Evolutionary conservation across 2,113 vertebrate genomes (phyloP), one percentile per base, ranked within the genome.

Genomic region (Solea solea): DNA sequence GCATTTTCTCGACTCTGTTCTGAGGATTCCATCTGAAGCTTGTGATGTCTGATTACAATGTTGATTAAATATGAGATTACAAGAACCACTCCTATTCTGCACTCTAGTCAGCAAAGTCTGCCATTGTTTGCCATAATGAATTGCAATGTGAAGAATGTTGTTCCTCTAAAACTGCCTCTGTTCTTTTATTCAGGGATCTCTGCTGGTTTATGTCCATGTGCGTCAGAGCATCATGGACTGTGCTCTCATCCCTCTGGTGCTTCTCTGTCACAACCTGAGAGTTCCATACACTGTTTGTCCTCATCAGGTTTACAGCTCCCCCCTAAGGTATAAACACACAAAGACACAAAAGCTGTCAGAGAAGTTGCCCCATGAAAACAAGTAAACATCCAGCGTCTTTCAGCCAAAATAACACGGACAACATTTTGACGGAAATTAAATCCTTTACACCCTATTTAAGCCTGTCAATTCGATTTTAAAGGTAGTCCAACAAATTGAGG

Each of bases 211-310:
- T 67, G 92, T 98, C 15, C 93, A 94, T 1, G 80, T 92, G 9
- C 95, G 88, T 79, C 95, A 94, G 71, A 96, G 95, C 7, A 59
- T 27, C 6, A 1, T 96, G 83, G 97, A 98, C 3, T 94, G 91
- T 5, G 79, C 80, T 1, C 92, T 98, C 59, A 88, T 98, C 46
- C 90, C 95, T 27, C 93, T 97, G n/a, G 62, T 94, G 9, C 93
- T 98, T 39, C 90, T 95, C 64, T 96, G 93, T 52, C 95, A 95
- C 81, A 95, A 93, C 39, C 71, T 97, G 3, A 92, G 93, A 39
- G 90, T 96, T 27, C 95, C 97, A 16, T 93, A 96, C 76, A 94
- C 95, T 11, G 27, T 92, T 0, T 94, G 86, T 89, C 7, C 39
- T 25, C 34, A 63, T 14, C 13, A 4, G 51, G 71, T 94, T 54